These are phyloP conservation scores for Boloria selene DNA, from an alignment of 2,888 invertebrate species.

Conservation along the genomic window DNA sequence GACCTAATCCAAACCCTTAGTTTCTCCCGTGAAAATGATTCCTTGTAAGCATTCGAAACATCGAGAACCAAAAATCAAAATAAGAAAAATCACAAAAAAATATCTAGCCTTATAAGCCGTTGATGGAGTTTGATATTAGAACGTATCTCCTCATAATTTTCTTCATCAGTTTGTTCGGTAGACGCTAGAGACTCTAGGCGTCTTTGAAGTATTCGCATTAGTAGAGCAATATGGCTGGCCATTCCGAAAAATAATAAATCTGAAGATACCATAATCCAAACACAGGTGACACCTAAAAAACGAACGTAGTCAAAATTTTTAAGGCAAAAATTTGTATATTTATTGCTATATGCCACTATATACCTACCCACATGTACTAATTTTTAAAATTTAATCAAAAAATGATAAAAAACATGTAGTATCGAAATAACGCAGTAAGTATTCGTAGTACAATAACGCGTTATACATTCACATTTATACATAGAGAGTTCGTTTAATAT, in stretches of 20 bases:
- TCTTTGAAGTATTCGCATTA: conserved; percentile 63
- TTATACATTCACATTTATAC: not conserved
- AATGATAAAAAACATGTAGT: too few relatives aligned
- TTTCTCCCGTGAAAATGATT: too few relatives aligned
- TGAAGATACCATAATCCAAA: conserved; percentile 50
- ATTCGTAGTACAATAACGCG: too few relatives aligned
- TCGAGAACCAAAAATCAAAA: too few relatives aligned
- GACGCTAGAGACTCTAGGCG: conserved; percentile 57
- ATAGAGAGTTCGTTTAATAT: not conserved
- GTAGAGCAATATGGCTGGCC: conserved; percentile 70
- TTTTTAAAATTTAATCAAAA: too few relatives aligned
- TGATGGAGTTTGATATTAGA: conserved; percentile 70
- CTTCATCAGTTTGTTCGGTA: conserved; percentile 49
- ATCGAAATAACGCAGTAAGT: too few relatives aligned
- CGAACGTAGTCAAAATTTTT: not conserved
- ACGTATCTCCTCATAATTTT: conserved; percentile 61
- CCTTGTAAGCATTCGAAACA: too few relatives aligned
- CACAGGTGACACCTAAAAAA: conserved; percentile 39
- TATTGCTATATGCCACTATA: too few relatives aligned
- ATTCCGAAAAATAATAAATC: conserved; percentile 72
- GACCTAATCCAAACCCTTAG: too few relatives aligned
- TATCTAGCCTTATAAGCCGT: conserved; percentile 60
- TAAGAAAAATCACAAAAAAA: not conserved
- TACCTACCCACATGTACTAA: too few relatives aligned
- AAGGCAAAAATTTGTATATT: not conserved